Percentiles rank a stretch among this genome's conserved stretches.
These are phyloP conservation scores for Euura lappo DNA, from an alignment of 1,140 invertebrate genomes.

Conservation along the genomic window DNA sequence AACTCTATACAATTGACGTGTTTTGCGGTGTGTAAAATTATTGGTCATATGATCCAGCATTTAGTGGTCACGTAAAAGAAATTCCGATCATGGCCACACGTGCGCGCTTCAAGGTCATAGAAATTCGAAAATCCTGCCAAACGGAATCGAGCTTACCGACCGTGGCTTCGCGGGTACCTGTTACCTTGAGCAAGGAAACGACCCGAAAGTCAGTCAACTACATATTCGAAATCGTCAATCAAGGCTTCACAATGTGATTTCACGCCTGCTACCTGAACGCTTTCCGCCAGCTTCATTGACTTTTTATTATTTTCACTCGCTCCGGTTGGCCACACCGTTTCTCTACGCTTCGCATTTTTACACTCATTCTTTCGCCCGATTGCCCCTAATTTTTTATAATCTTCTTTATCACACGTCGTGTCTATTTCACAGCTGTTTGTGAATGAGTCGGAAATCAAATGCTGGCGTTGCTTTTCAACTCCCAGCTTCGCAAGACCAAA, in stretches of 20 bases:
- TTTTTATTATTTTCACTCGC: slow-evolving; percentile 24
- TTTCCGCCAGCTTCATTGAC: slow-evolving; percentile 33
- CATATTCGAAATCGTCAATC: neutral
- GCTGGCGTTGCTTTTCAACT: too few relatives aligned
- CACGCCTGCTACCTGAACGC: slow-evolving; percentile 10
- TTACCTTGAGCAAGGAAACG: neutral
- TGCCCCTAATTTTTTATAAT: slow-evolving; percentile 6
- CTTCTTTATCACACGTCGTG: neutral
- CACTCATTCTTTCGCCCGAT: slow-evolving; percentile 13
- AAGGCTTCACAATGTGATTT: neutral
- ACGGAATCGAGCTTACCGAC: neutral
- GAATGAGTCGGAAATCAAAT: too few relatives aligned
- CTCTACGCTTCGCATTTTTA: slow-evolving; percentile 23
- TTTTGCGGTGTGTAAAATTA: too few relatives aligned
- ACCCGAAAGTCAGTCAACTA: neutral
- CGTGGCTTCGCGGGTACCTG: neutral
- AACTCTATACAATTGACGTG: too few relatives aligned
- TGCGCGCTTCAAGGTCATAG: neutral
- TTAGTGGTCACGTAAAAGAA: neutral
- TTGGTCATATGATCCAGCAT: neutral
- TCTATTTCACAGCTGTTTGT: too few relatives aligned
- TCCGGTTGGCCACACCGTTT: neutral
- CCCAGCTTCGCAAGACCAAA: too few relatives aligned
- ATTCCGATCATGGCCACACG: neutral
- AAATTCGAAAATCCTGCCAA: neutral